These are phyloP conservation scores for Sterna hirundo DNA, from an alignment of 2,113 vertebrate genomes.

Conservation along the genomic window DNA sequence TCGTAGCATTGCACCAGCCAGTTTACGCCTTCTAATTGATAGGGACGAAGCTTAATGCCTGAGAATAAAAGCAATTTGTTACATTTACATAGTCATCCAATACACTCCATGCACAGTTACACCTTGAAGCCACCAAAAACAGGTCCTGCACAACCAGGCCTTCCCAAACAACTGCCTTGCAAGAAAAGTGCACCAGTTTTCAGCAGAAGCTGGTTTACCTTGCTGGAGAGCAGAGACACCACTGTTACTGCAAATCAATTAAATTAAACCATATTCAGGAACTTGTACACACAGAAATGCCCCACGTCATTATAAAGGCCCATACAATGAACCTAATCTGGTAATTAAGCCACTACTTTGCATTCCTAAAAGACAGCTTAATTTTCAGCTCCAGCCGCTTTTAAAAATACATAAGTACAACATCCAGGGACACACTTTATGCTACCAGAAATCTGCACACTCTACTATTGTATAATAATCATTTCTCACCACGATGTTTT, in stretches of 20 bases:
- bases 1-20: conserved; percentile 82
- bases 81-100: not conserved
- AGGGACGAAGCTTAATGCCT: conserved; percentile 83
- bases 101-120: not conserved
- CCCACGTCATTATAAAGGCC: not conserved
- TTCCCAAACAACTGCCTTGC: not conserved
- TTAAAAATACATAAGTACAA: not conserved
- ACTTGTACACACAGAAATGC: not conserved
- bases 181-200: not conserved
- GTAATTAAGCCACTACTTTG: not conserved
- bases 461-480: not conserved
- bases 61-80: not conserved
- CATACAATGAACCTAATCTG: not conserved
- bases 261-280: not conserved
- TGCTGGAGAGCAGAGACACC: not conserved
- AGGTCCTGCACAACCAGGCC: not conserved
- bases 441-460: not conserved
- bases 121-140: not conserved
- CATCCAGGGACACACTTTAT: not conserved
- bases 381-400: not conserved
- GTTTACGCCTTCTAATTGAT: conserved; percentile 87
- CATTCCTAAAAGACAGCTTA: not conserved
- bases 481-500: not conserved
- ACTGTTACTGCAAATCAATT: not conserved
- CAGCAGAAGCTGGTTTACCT: not conserved